phyloP scores from a whole-genome alignment of 1,140 invertebrate species.

The Dermatophagoides farinae region DNA sequence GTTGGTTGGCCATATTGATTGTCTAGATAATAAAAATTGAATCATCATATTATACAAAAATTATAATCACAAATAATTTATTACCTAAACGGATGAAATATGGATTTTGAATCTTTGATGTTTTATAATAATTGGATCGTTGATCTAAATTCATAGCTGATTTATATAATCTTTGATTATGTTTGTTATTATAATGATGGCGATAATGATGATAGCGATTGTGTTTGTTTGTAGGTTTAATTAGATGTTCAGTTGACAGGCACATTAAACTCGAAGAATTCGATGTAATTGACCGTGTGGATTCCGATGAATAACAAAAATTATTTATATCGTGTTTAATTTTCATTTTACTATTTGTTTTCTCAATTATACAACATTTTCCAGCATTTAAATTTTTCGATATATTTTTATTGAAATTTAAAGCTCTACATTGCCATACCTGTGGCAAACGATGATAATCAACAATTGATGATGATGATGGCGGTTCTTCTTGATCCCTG shows the following conservation, averaged over 20 bases:
- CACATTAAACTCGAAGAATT: not conserved
- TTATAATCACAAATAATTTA: no score
- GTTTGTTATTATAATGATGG: not conserved
- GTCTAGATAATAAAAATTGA: no score
- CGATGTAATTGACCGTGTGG: not conserved
- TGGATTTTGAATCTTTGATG: no score
- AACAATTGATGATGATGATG: not conserved
- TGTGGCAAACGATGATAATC: not conserved
- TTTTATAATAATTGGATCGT: no score
- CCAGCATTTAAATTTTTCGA: not conserved
- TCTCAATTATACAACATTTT: no score
- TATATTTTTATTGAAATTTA: not conserved
- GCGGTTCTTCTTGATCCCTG: no score
- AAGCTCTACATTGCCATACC: constrained; percentile 6
- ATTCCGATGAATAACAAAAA: not conserved
- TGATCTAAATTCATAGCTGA: not conserved
- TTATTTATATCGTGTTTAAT: not conserved
- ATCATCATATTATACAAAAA: no score
- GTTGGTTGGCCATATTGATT: no score
- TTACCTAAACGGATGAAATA: no score
- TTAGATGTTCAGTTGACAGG: not conserved
- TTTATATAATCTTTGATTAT: not conserved
- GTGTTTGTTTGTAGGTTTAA: no score
- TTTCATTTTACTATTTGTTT: no score
- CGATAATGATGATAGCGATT: not conserved